Conservation (phyloP, 2,113 vertebrate species). For the Gorsachius goisagi region DNA sequence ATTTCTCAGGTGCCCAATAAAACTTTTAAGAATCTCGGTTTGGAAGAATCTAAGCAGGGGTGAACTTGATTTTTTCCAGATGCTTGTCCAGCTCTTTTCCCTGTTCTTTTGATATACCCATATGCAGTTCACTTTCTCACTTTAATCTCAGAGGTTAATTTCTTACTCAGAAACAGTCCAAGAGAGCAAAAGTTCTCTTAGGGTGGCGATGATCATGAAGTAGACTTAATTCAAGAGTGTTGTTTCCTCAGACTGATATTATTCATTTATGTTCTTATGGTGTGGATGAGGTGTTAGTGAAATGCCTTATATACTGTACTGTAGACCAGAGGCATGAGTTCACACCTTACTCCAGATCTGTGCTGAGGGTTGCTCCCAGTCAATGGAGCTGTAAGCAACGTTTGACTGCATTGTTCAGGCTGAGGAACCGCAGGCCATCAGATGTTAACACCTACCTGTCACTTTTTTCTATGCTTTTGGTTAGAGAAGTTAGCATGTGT, state of each 20-base stretch:
- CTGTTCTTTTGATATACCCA: conserved; percentile 1
- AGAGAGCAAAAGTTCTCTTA: neutral
- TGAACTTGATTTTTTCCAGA: conserved; percentile 63
- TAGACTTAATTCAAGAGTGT: neutral
- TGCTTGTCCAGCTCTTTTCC: conserved; percentile 23
- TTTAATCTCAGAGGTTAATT: conserved; percentile 31
- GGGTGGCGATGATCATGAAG: neutral
- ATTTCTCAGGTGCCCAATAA: conserved; percentile 60
- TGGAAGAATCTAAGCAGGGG: conserved; percentile 36
- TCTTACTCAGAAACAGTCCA: neutral
- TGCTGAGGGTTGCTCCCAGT: neutral
- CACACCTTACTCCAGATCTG: neutral
- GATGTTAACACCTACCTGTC: accelerated
- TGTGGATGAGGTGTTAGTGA: neutral
- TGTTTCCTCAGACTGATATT: neutral
- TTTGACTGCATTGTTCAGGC: neutral
- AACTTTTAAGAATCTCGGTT: conserved; percentile 44
- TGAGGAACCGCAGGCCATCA: neutral
- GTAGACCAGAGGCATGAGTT: neutral
- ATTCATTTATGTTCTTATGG: neutral
- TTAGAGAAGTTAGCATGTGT: neutral
- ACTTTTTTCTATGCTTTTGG: neutral
- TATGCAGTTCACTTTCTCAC: conserved; percentile 16
- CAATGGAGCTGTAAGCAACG: neutral
- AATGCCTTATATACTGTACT: neutral